phyloP scores from a whole-genome alignment of 2,888 invertebrate genomes.

The Sepiola atlantica region DNA sequence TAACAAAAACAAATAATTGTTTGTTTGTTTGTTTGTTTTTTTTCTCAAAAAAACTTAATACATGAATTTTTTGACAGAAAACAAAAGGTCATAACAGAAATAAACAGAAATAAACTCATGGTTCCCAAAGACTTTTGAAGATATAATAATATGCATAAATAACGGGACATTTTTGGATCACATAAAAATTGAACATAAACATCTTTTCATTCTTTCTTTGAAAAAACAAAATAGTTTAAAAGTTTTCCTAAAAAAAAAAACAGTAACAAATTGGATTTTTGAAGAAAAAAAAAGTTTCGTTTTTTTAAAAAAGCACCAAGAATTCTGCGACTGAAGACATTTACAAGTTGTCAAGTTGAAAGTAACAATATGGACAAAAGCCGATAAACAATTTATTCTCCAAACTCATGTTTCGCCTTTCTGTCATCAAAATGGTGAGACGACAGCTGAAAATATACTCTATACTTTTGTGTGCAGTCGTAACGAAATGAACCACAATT shows the following conservation, averaged over 20 bases:
- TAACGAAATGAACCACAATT: no score
- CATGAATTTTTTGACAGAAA: background rate
- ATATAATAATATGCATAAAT: slow-evolving; percentile 19
- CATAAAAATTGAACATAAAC: slow-evolving; percentile 12
- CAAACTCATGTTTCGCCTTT: no score
- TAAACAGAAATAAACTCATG: background rate
- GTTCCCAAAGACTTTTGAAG: slow-evolving; percentile 17
- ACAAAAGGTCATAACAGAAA: background rate
- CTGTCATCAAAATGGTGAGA: no score
- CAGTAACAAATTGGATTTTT: background rate
- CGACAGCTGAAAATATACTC: no score
- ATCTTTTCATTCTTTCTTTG: background rate
- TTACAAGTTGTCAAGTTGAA: background rate
- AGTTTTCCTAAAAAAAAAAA: background rate
- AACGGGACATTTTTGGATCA: slow-evolving; percentile 1
- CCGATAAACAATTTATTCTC: no score
- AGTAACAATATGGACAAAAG: no score
- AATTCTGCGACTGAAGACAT: background rate
- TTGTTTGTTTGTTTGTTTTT: background rate
- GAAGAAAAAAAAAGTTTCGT: no score
- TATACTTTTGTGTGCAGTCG: no score
- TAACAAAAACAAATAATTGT: background rate
- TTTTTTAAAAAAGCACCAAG: slow-evolving; percentile 1
- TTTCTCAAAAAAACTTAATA: background rate
- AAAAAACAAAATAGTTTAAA: background rate